Base-by-base conservation (phyloP, 2,113 vertebrate species). In the Nycticorax nycticorax region DNA sequence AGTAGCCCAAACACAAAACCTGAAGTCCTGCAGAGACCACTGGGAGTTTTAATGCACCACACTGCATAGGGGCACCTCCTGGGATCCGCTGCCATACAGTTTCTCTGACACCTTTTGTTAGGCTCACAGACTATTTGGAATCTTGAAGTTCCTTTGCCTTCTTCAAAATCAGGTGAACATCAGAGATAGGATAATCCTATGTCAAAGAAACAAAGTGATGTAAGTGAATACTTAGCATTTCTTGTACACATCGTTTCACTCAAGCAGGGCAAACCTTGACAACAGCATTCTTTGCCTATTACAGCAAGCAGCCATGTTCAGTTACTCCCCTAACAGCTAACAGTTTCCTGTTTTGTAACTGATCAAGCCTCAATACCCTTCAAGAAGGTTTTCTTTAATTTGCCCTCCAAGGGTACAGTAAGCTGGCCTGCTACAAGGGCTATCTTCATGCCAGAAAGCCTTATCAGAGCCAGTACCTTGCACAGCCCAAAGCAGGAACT, bases 121-220 rank as follows among this genome's bases (percentile, higher is more conserved):
- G 62, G 62, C 28, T 81, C 15, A 28, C 4, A 41, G 82, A 95
- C 98, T 99, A 99, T 77, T 99, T 98, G 16, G 98, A 98, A 50
- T 99, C 99, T 91, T 99, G 99, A 85, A 99, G 98, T 10, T 99
- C 99, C 98, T 99, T 99, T 91, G 99, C 99, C 93, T 99, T 99
- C 96, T 98, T 99, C 93, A 99, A 96, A 97, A 99, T 99, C 89
- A 98, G 98, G 94, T 99, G 99, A 64, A 99, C 99, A 28, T 99
- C 99, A 60, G 99, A 98, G 98, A 99, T 99, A 12, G 99, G 99
- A 89, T 99, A 99, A 96, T 99, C 99, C 99, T 99, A 77, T 28
- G 45, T 81, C 23, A 88, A 69, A 67, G 71, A 85, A 24, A 23
- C 27, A 45, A 71, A 71, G n/a, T 1, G 8, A 67, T 24, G 2